Evolutionary conservation across 1,140 invertebrate species (phyloP), one percentile per base, ranked within the genome.

Genomic region (Dryas iulia): DNA sequence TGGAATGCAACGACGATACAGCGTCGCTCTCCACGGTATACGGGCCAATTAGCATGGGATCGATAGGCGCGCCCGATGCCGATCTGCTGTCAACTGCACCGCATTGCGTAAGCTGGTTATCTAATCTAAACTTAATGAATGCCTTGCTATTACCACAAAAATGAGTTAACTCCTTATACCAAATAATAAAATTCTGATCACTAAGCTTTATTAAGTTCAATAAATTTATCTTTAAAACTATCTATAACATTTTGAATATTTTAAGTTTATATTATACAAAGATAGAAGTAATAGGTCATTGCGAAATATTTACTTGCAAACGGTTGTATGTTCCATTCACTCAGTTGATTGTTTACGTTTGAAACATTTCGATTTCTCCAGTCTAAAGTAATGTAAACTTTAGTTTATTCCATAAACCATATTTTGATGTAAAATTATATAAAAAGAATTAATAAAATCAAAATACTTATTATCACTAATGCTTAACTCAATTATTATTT

Each of bases 51-150:
- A 89, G 87, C 83, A 87, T 87, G 89, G 85, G 79, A 85, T 87
- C 84, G 86, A 90, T 89, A 88, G 85, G 79, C 82, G 74, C 82
- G 75, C 72, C 72, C 80, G 85, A 87, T 87, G 79, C 74, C 82
- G 80, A 90, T 89, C 83, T 82, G 61, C 80, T 82, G 86, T 88
- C 88, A 86, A 76, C 81, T 79, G 74, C 76, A 74, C 70, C 69
- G 84, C 85, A 84, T 82, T 84, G 86, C 85, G 79, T 83, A 81
- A 80, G 73, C 83, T 69, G 59, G 72, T 81, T 90, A 91, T 91
- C 87, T 91, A 88, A 91, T 89, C 88, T 87, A 63, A 72, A 85
- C 80, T 87, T 88, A 90, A 90, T 87, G 86, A 89, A 86, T 82
- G 81, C 80, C 69, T 81, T 73, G 74, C 69, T 78, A 77, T 80